Evolutionary conservation across 2,113 vertebrate genomes (phyloP).

Genomic region (Chaenogobius annularis): DNA sequence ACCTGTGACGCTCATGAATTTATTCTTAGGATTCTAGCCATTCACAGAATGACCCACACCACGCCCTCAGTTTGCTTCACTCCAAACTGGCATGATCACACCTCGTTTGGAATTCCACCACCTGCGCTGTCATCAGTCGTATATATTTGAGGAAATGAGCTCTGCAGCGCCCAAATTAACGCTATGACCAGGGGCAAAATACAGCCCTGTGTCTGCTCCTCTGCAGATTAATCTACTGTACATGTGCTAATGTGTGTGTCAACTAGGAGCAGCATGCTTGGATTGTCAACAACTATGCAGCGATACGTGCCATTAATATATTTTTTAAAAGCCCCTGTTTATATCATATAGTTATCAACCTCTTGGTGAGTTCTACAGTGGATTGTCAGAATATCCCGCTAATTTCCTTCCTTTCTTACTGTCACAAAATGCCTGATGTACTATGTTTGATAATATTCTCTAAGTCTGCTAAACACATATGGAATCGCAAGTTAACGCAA

Average conservation of each 20-base stretch:
- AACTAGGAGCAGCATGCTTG: slow-evolving; percentile 28
- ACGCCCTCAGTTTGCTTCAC: too few species aligned
- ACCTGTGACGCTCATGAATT: too few species aligned
- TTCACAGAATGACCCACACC: too few species aligned
- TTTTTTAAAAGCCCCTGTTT: slow-evolving; percentile 13
- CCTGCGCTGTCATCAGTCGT: too few species aligned
- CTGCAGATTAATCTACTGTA: neutral
- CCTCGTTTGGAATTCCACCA: too few species aligned
- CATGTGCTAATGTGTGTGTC: slow-evolving; percentile 17
- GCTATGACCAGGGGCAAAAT: too few species aligned
- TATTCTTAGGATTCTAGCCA: too few species aligned
- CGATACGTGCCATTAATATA: neutral
- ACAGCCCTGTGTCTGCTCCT: neutral
- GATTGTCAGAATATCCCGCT: neutral
- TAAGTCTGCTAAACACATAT: neutral
- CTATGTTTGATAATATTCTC: neutral
- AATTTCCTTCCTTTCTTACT: neutral
- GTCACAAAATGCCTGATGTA: neutral
- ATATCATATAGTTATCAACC: neutral
- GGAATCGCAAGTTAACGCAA: neutral
- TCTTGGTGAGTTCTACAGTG: neutral
- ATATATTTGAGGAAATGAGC: too few species aligned
- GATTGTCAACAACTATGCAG: slow-evolving; percentile 38
- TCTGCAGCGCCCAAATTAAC: too few species aligned
- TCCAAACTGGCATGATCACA: too few species aligned